A percentile compares a stretch with the other conserved stretches of the same genome.
phyloP scores from a whole-genome alignment of 2,797 vertebrate species.

The Karalla daura region DNA sequence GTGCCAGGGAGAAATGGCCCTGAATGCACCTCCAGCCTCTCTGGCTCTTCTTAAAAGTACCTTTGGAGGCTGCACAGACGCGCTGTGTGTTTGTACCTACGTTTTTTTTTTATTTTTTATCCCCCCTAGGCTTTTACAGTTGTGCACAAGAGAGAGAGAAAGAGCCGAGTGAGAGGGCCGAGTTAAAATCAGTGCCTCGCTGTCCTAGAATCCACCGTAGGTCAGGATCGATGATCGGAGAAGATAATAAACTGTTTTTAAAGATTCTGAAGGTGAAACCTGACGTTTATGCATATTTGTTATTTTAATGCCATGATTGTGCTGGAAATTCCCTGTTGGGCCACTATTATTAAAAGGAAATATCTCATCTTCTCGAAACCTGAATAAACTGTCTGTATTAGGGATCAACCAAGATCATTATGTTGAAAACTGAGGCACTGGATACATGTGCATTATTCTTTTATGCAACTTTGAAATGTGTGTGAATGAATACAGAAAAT shows the following conservation, averaged over 20 bases:
- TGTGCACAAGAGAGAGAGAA: conserved; percentile 9
- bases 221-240: neutral
- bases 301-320: too few relatives aligned
- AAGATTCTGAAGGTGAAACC: neutral
- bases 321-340: too few relatives aligned
- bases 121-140: conserved; percentile 37
- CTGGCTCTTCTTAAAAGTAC: conserved; percentile 82
- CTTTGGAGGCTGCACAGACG: conserved; percentile 85
- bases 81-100: conserved; percentile 77
- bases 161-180: neutral
- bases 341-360: too few relatives aligned
- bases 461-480: neutral
- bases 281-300: too few relatives aligned
- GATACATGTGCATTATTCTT: neutral
- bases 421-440: neutral
- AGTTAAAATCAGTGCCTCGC: neutral
- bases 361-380: too few relatives aligned
- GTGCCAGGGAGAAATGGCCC: conserved; percentile 81
- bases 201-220: conserved; percentile 1
- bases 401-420: neutral
- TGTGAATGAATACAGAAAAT: too few relatives aligned
- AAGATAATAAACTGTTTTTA: too few relatives aligned
- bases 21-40: conserved; percentile 68
- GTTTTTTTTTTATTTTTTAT: too few relatives aligned
- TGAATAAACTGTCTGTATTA: neutral